Evolutionary conservation across 2,797 vertebrate genomes (phyloP), one percentile per base, ranked within the genome.

Genomic region (Peromyscus melanophrys): DNA sequence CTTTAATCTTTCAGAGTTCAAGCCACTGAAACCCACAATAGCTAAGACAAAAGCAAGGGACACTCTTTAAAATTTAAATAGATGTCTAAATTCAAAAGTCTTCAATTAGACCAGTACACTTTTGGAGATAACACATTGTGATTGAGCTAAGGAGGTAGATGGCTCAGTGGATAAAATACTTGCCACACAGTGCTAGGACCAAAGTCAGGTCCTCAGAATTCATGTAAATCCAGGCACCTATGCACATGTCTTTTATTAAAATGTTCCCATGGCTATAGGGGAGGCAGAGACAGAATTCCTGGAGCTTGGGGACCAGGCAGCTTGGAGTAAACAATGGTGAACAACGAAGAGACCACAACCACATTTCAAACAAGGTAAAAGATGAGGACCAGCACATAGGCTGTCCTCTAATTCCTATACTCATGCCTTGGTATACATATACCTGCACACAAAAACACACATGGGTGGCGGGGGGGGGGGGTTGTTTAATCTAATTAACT

Each of bases 1-100:
- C 78, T 82, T 92, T 16, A 69, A n/a, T 92, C 94, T 75, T 86
- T 95, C 37, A 96, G 97, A 97, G 49, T 94, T 25, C 59, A 97
- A 94, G 95, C 34, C 88, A 69, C 96, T 84, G 97, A 89, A 84
- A 81, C 6, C 69, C 4, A 78, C 11, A 89, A 90, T 81, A 88
- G 61, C 55, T 43, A 95, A 90, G 67, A 82, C 87, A 92, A 59
- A 89, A 87, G 0, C 27, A 21, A 23, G 4, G 46, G 94, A 87
- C 29, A 63, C 23, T 90, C 2, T 4, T 78, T 76, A 40, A 37
- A 12, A 63, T 92, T 80, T 73, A 88, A 34, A 93, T 76, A 37
- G 0, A 95, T 34, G 61, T 40, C 23, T 14, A 85, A 49, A 75
- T 90, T 71, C 6, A 93, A 86, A 93, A 59, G 57, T 92, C 6